Percentiles rank a stretch among this genome's conserved stretches.
These are phyloP conservation scores for Catalaphyllia jardinei DNA, from an alignment of 64 coral and sea anemone genomes.

Conservation along the genomic window DNA sequence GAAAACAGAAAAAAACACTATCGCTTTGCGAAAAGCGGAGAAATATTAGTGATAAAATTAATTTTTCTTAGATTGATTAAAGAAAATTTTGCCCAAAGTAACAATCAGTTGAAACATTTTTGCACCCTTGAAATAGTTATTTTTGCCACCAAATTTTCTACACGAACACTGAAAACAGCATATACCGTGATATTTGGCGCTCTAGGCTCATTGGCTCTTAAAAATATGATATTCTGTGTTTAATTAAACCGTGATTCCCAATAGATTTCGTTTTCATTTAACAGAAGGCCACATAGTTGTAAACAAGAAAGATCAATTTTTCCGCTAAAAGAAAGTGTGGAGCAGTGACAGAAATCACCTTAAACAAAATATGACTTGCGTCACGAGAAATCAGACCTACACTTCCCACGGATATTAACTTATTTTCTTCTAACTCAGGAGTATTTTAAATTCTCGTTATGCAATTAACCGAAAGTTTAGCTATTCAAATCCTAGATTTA, in stretches of 20 bases:
- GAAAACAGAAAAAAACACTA: background rate
- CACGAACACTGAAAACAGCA: background rate
- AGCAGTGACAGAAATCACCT: background rate
- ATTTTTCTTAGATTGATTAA: background rate
- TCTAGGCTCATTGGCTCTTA: slow-evolving; percentile 10
- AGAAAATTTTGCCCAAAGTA: too few species aligned
- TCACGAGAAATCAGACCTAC: background rate
- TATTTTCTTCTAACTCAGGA: slow-evolving; percentile 2
- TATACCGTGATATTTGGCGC: background rate
- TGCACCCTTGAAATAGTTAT: background rate
- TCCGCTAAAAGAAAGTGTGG: too few species aligned
- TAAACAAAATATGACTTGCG: background rate
- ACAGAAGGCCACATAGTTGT: background rate
- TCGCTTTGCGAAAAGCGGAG: background rate
- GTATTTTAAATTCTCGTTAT: slow-evolving; percentile 26
- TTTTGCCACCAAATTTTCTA: background rate
- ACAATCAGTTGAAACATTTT: background rate
- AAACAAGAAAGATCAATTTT: too few species aligned
- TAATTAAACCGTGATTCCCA: background rate
- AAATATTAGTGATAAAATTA: background rate
- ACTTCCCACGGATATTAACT: slow-evolving; percentile 24
- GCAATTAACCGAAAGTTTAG: slow-evolving; percentile 31
- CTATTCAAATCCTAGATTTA: slow-evolving; percentile 1
- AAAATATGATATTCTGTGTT: slow-evolving; percentile 20
- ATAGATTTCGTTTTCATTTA: background rate